phyloP scores from a whole-genome alignment of 2,888 invertebrate species.

The Andricus quercusramuli region DNA sequence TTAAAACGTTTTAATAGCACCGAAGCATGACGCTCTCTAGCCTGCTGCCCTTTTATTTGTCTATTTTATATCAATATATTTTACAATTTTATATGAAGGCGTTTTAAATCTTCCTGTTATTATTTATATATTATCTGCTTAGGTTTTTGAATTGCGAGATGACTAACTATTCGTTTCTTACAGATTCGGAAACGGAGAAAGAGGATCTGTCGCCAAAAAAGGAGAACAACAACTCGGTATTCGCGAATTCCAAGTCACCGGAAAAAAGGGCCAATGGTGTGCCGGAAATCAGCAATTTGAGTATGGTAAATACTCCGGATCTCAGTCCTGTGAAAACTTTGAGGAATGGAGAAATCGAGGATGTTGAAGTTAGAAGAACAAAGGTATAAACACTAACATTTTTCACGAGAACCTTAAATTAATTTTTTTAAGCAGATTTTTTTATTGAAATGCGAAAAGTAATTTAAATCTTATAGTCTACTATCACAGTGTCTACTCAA shows the following conservation, averaged over 20 bases:
- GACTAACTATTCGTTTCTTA: conserved; percentile 40
- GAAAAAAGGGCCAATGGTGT: conserved; percentile 66
- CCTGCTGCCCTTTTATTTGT: conserved; percentile 39
- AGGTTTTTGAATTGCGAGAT: neutral
- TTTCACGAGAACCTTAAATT: too few species aligned
- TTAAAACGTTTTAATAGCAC: conserved; percentile 15
- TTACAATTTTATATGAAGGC: conserved; percentile 19
- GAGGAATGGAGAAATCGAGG: conserved; percentile 69
- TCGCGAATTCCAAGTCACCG: conserved; percentile 58
- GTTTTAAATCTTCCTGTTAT: neutral
- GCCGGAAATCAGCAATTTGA: conserved; percentile 61
- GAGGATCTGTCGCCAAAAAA: conserved; percentile 56
- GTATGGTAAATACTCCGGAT: conserved; percentile 69
- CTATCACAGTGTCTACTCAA: too few species aligned
- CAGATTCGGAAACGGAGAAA: conserved; percentile 51
- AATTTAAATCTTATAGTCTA: too few species aligned
- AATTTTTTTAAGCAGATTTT: too few species aligned
- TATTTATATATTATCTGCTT: neutral
- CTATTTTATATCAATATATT: neutral
- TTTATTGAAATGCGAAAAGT: too few species aligned
- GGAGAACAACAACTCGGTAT: conserved; percentile 74
- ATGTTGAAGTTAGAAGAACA: conserved; percentile 63
- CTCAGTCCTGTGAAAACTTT: conserved; percentile 73
- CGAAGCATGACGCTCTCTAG: conserved; percentile 44
- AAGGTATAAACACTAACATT: too few species aligned